Evolutionary conservation across 2,888 invertebrate genomes (phyloP).

Genomic region (Yponomeuta plumbellus): DNA sequence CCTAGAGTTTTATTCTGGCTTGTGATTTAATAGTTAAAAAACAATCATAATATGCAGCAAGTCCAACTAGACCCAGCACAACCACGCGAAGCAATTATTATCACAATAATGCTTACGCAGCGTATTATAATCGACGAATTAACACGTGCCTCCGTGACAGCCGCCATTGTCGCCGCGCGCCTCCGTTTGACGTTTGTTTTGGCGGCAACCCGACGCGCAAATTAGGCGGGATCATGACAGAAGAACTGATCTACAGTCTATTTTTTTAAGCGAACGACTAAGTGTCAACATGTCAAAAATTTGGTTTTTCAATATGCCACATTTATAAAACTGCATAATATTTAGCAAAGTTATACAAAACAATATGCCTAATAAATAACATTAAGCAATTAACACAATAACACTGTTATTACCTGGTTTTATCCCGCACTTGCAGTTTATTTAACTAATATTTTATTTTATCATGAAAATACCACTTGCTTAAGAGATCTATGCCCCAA

Average conservation of each 20-base stretch:
- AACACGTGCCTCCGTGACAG: slow-evolving; percentile 41
- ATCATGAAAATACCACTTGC: too few species aligned
- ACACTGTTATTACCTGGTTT: too few species aligned
- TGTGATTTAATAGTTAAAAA: background rate
- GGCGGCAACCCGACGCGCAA: slow-evolving; percentile 53
- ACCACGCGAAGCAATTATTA: slow-evolving; percentile 51
- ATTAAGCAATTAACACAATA: too few species aligned
- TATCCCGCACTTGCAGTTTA: too few species aligned
- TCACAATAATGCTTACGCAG: slow-evolving; percentile 41
- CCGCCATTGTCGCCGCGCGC: slow-evolving; percentile 48
- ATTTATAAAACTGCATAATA: too few species aligned
- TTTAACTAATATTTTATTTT: too few species aligned
- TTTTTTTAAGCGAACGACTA: too few species aligned
- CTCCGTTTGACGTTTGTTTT: slow-evolving; percentile 62
- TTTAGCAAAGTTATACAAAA: too few species aligned
- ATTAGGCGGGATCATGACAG: background rate
- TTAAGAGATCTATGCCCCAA: too few species aligned
- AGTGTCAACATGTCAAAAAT: too few species aligned
- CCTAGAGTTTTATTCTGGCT: background rate
- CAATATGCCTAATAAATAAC: too few species aligned
- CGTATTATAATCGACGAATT: slow-evolving; percentile 53
- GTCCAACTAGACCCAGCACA: background rate
- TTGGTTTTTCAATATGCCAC: too few species aligned
- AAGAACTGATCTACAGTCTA: background rate
- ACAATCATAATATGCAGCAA: background rate